Evolutionary conservation across 2,113 vertebrate genomes (phyloP), one percentile per base, ranked within the genome.

Genomic region (Otolemur garnettii): DNA sequence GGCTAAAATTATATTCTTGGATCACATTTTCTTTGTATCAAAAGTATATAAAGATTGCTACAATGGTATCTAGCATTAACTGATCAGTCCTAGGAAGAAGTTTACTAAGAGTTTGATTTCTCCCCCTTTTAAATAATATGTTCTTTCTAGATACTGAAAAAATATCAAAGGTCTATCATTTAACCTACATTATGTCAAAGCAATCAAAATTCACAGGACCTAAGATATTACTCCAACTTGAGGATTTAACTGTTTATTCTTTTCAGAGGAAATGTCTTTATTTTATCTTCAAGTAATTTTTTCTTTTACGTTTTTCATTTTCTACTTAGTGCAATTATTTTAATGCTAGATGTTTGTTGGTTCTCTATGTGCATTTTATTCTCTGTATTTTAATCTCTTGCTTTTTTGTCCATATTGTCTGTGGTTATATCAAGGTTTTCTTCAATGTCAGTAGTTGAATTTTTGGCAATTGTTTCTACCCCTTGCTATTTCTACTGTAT

Each of bases 151-250:
- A 87, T 26, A 3, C 59, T 59, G 35, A 35, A 87, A 50, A 91
- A 92, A 92, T 50, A 82, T 19, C 30, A 59, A 87, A 86, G 60
- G 53, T 64, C n/a, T 55, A 80, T 69, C 60, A 78, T 71, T 92
- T 93, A 71, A 95, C 7, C 53, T 78, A 92, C 14, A 38, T 87
- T 87, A 84, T 55, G 21, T 42, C 69, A 93, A 71, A 71, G 21
- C 53, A 89, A 60, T 71, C 60, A 95, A 92, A 88, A 78, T 93
- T 80, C 26, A 45, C n/a, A 71, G 17, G 14, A 89, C 17, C 12
- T n/a, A 71, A 89, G 62, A 78, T 84, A 84, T 68, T 60, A 88
- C 75, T 95, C 75, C 88, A 60, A 90, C 60, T 45, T 68, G 15
- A 84, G 30, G 12, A 77, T 79, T 69, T 59, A 75, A 80, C 1